A percentile compares a stretch with the other conserved stretches of the same genome.
Conservation (phyloP, 2,797 vertebrate species). For the Eospalax fontanierii region DNA sequence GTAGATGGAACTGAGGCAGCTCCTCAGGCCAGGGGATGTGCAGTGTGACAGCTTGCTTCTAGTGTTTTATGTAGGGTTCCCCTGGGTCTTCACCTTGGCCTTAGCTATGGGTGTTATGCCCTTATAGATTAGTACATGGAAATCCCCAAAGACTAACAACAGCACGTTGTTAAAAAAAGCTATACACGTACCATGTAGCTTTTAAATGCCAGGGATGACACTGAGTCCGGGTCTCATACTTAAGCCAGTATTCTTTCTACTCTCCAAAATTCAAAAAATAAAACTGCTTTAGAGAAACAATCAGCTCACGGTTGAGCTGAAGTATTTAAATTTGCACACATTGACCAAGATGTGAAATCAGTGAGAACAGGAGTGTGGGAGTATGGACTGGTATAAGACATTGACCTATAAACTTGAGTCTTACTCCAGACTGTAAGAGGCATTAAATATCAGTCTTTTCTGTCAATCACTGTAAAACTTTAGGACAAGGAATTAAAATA, state of each 20-base stretch:
- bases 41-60: neutral
- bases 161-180: too few species aligned
- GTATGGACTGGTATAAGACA: neutral
- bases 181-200: too few species aligned
- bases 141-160: neutral
- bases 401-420: neutral
- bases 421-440: too few species aligned
- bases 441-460: too few species aligned
- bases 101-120: neutral
- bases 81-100: neutral
- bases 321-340: neutral
- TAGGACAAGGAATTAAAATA: too few species aligned
- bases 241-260: neutral
- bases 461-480: too few species aligned
- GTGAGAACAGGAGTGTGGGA: too few species aligned
- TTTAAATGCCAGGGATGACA: too few species aligned
- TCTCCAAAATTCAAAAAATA: neutral
- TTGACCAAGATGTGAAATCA: neutral
- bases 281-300: neutral
- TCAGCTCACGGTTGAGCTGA: neutral
- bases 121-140: neutral
- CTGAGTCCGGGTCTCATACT: neutral
- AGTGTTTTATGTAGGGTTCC: neutral
- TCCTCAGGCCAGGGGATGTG: neutral
- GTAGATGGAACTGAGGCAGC: accelerated